Evolutionary conservation across 2,797 vertebrate genomes (phyloP), one percentile per base, ranked within the genome.

Genomic region (Gadopsis marmoratus): DNA sequence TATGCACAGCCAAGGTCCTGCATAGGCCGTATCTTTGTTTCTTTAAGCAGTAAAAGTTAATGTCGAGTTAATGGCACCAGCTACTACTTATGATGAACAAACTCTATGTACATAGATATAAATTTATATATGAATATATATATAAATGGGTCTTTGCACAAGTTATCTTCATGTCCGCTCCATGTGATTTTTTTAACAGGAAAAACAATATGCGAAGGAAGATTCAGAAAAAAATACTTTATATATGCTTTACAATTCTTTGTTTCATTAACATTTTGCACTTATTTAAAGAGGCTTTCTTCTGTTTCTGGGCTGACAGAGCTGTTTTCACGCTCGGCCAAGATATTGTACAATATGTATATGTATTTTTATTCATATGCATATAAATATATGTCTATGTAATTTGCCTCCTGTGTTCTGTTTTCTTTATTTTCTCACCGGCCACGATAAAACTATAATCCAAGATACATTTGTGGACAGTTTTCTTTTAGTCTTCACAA

Each of bases 331-430:
- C 55, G 92, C 92, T 95, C 92, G 84, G 93, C 90, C 94, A 86
- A 89, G 84, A 95, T 95, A 92, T 90, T 96, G 94, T 95, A 96
- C 91, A 95, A 94, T 93, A 94, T 96, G 94, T 95, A 95, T 93
- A 95, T 96, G 95, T 95, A 94, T 95, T 96, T 96, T 95, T 95
- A 95, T 94, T 95, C 93, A 95, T 96, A 95, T 95, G 93, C 94
- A 94, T 95, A 95, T 95, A 96, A 96, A 96, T 96, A 95, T 96
- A 96, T 94, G 95, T 96, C 95, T 95, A 95, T 94, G 95, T 96
- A 94, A 92, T 93, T 93, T 87, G 88, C 50, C 77, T 82, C 71
- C 71, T 85, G 88, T 92, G 83, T 88, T 72, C 56, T 78, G 65
- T 84, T 84, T 91, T 84, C 39, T 70, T 74, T 4, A 19, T 59